Conservation (phyloP, 2,888 invertebrate genomes). For the Eupsilia transversa region DNA sequence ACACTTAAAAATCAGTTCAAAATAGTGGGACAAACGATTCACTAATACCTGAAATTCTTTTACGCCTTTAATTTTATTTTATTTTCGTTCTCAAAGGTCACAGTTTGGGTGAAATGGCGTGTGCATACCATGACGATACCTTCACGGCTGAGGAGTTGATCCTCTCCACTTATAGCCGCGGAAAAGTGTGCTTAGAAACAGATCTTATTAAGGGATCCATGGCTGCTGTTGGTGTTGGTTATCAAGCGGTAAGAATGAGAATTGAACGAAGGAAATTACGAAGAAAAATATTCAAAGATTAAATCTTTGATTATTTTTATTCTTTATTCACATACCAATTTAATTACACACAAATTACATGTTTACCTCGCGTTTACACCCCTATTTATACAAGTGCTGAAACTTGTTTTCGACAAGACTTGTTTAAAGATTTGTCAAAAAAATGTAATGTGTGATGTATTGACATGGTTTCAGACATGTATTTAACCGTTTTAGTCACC, state of each 20-base stretch:
- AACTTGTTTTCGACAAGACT: too few species aligned
- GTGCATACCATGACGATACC: conserved; percentile 89
- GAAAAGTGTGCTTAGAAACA: conserved; percentile 92
- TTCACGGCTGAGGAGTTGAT: conserved; percentile 96
- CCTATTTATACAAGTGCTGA: neutral
- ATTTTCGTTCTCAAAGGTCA: conserved; percentile 72
- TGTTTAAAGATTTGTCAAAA: neutral
- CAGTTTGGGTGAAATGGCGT: conserved; percentile 95
- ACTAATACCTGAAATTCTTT: neutral
- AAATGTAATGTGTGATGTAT: neutral
- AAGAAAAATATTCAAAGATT: neutral
- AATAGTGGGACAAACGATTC: neutral
- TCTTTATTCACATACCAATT: neutral
- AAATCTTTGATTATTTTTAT: neutral
- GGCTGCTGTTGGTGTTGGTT: conserved; percentile 95
- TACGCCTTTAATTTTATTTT: neutral
- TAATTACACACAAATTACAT: too few species aligned
- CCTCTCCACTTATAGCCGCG: conserved; percentile 94
- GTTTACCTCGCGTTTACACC: neutral
- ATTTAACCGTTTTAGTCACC: neutral
- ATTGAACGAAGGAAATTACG: too few species aligned
- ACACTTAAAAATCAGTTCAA: neutral
- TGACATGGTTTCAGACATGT: neutral
- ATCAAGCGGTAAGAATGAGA: conserved; percentile 86
- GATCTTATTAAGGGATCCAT: conserved; percentile 93